Evolutionary conservation across 1,140 invertebrate species (phyloP).

Genomic region (Bombus waltoni): DNA sequence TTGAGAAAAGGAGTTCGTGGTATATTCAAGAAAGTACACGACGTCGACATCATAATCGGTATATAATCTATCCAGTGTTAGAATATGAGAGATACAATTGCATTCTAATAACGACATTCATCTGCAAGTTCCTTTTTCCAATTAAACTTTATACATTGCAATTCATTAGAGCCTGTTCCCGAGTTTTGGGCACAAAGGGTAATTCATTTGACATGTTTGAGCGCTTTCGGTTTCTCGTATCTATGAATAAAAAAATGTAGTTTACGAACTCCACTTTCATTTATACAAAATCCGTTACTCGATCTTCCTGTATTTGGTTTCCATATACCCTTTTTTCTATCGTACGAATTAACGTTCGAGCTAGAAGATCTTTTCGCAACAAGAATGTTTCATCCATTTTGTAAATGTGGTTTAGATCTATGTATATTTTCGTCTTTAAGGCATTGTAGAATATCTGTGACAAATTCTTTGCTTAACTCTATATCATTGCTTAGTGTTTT

Average conservation of each 20-base stretch:
- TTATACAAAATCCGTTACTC: neutral
- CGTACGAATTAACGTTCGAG: neutral
- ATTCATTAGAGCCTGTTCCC: neutral
- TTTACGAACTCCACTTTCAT: neutral
- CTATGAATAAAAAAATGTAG: neutral
- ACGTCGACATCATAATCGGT: neutral
- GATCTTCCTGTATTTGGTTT: neutral
- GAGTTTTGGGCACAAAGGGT: neutral
- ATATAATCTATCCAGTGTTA: neutral
- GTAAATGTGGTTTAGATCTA: neutral
- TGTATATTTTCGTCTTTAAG: neutral
- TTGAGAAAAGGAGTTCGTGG: neutral
- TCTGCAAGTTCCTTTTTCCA: neutral
- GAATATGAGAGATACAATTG: neutral
- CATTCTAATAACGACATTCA: neutral
- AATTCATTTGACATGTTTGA: neutral
- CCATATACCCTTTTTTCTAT: neutral
- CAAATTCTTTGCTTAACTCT: neutral
- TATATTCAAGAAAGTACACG: neutral
- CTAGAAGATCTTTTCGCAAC: neutral
- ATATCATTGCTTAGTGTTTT: neutral
- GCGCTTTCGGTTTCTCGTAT: neutral
- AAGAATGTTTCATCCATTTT: neutral
- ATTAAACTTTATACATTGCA: neutral
- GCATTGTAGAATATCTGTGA: neutral